Percentiles rank a stretch among this genome's conserved stretches.
Evolutionary conservation across 1,140 invertebrate species (phyloP).

Genomic region (Diachasma alloeum): DNA sequence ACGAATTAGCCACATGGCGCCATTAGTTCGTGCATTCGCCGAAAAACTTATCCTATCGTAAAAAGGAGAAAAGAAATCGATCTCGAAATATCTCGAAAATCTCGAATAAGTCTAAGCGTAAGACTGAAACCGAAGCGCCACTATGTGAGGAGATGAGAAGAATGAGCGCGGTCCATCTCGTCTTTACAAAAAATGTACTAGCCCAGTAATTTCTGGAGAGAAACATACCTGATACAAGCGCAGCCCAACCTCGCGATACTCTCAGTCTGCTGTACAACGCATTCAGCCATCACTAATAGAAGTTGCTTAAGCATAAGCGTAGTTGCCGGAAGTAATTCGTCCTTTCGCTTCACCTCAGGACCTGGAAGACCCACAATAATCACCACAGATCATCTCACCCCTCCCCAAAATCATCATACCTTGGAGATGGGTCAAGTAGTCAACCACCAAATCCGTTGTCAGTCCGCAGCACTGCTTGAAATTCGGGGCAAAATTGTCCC

Average conservation of each 20-base stretch:
- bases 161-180: background rate
- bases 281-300: slow-evolving; percentile 88
- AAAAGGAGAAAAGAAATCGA: no score
- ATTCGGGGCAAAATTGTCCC: slow-evolving; percentile 81
- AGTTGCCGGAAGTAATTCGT: slow-evolving; percentile 63
- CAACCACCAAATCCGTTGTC: slow-evolving; percentile 89
- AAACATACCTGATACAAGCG: slow-evolving; percentile 79
- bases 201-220: background rate
- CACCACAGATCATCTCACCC: background rate
- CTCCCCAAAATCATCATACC: slow-evolving; percentile 45
- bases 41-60: no score
- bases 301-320: slow-evolving; percentile 87
- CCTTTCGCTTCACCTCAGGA: slow-evolving; percentile 49
- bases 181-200: background rate
- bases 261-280: slow-evolving; percentile 88
- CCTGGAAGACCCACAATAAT: slow-evolving; percentile 37
- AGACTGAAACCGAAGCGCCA: no score
- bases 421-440: slow-evolving; percentile 74
- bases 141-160: no score
- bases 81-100: no score
- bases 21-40: no score
- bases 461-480: slow-evolving; percentile 94
- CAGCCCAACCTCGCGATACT: slow-evolving; percentile 89
- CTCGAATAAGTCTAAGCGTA: no score
- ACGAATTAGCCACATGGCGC: no score